Evolutionary conservation across 1,140 invertebrate species (phyloP), one percentile per base, ranked within the genome.

Genomic region (Eulimnadia texana): DNA sequence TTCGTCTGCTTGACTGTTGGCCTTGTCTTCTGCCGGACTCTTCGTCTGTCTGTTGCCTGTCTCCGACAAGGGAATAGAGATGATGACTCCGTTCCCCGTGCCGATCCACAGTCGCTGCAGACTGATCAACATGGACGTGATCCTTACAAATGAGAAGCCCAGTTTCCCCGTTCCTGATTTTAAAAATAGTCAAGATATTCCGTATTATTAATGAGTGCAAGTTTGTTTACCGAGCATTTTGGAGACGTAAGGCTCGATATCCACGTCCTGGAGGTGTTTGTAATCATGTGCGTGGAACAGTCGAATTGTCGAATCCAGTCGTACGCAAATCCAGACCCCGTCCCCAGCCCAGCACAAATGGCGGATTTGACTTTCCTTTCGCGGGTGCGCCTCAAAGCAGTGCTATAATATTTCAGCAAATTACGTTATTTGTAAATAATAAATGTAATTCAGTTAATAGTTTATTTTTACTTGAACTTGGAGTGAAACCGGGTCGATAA

Each of bases 221-320:
- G 16, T 28, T 25, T 56, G n/a, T 56, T 72, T 74, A 84, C 84
- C 94, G 33, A 99, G 78, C 93, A 99, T 98, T 78, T 98, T 97
- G 68, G 89, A 95, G 62, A 99, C 93, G 70, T 97, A 98, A 0
- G 96, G 95, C 72, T 99, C 95, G 65, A 99, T 97, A 71, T 99
- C 95, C 9, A 99, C 92, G 74, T 99, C 95, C 70, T 92, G 92
- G 50, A 99, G 78, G 76, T 99, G 94, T 71, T 97, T 85, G 72
- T 95, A 90, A 0, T 93, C 98, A 70, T 95, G 86, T 33, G 95
- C 92, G 73, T 97, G 92, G 74, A 96, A 99, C 19, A 99, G 77
- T 61, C 95, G 79, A 49, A 99, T 73, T 0, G 94, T 96, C n/a
- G 92, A 97, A 72, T 99, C 96, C 67, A 98, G 76, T 65, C 90